Conservation (phyloP, 2,113 vertebrate species). For the Coracopsis vasa region DNA sequence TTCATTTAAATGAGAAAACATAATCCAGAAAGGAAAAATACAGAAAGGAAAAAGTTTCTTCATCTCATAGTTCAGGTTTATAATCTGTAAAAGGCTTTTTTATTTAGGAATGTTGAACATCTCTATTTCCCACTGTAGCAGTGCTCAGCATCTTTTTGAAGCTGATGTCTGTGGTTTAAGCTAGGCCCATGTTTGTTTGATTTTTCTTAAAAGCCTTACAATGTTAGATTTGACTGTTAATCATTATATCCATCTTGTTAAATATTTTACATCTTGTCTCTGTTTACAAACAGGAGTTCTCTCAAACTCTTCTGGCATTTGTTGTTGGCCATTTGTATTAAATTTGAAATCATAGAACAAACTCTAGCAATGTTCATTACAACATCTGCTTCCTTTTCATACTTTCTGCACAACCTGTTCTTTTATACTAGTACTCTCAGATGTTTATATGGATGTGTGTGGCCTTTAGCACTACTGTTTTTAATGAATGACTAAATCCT, state of each 20-base stretch:
- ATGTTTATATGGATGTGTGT: background rate
- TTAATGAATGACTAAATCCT: background rate
- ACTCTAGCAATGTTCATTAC: background rate
- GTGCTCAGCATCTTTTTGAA: background rate
- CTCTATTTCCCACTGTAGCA: background rate
- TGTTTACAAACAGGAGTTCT: slow-evolving; percentile 57
- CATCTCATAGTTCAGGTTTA: background rate
- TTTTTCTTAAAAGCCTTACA: background rate
- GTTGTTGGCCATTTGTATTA: background rate
- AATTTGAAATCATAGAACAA: background rate
- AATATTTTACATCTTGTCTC: slow-evolving; percentile 46
- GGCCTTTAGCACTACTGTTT: background rate
- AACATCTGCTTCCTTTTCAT: background rate
- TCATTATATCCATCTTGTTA: slow-evolving; percentile 48
- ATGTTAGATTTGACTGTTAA: background rate
- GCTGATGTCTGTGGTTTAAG: background rate
- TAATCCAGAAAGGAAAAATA: background rate
- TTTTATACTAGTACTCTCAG: background rate
- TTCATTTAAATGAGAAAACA: background rate
- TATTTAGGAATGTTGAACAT: background rate
- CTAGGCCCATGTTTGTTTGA: background rate
- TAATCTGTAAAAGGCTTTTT: background rate
- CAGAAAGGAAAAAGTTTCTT: background rate
- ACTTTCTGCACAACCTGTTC: background rate
- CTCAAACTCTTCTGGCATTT: slow-evolving; percentile 3